A percentile compares a stretch with the other conserved stretches of the same genome.
Conservation (phyloP, 2,888 invertebrate genomes). For the Chymomyza procnemis region DNA sequence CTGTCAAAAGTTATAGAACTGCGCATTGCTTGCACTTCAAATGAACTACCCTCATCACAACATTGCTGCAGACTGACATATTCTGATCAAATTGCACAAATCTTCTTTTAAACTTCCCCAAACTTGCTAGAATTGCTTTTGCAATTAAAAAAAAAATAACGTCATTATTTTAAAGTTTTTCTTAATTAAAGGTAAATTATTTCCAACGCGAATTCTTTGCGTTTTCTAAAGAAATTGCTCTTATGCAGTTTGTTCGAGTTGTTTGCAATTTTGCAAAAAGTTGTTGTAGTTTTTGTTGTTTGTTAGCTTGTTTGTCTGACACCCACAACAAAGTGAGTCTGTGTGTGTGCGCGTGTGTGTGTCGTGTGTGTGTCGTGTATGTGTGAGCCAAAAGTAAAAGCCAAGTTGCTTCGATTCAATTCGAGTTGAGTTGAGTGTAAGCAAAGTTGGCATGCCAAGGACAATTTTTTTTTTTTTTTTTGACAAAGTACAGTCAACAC, state of each 20-base stretch:
- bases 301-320: neutral
- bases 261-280: conserved; percentile 36
- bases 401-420: conserved; percentile 54
- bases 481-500: neutral
- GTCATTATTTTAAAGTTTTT: no score
- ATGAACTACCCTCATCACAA: no score
- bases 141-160: no score
- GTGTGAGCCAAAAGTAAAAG: conserved; percentile 43
- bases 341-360: neutral
- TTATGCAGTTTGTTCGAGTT: conserved; percentile 7
- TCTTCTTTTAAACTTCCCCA: no score
- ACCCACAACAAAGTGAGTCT: neutral
- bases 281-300: conserved; percentile 1
- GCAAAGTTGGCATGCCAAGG: conserved; percentile 56
- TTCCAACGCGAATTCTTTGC: no score
- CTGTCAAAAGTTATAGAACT: no score
- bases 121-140: no score
- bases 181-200: no score
- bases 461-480: conserved; percentile 34
- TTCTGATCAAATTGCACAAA: no score
- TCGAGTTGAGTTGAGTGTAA: conserved; percentile 54
- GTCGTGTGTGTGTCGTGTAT: conserved; percentile 17
- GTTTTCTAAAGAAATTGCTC: neutral
- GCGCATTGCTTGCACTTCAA: no score
- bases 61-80: no score